These are phyloP conservation scores for Drosophila ficusphila DNA, from an alignment of 1,140 invertebrate species.

Conservation along the genomic window DNA sequence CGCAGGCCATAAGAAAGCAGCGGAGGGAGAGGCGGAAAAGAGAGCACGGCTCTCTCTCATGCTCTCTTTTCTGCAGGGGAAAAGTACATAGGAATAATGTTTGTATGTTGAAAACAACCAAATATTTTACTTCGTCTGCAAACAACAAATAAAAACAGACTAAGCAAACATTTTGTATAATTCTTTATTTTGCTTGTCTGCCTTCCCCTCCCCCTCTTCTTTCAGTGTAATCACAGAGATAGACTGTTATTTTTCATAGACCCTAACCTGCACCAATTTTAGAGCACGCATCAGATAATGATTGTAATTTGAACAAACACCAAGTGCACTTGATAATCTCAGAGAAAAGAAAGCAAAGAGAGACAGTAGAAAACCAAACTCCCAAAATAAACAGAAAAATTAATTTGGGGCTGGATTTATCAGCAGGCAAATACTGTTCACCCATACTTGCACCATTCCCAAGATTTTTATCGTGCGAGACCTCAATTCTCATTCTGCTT, in stretches of 20 bases:
- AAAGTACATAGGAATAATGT: background rate
- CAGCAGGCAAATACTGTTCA: background rate
- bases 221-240: no score
- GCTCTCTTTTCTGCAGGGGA: slow-evolving; percentile 14
- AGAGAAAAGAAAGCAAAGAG: slow-evolving; percentile 2
- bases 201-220: background rate
- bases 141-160: background rate
- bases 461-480: slow-evolving; percentile 4
- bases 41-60: slow-evolving; percentile 9
- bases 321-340: slow-evolving; percentile 60
- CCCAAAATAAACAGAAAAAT: slow-evolving; percentile 36
- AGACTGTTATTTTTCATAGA: slow-evolving; percentile 1
- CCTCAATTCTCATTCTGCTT: slow-evolving; percentile 38
- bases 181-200: background rate
- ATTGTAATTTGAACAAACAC: slow-evolving; percentile 3
- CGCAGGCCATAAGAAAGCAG: slow-evolving; percentile 61
- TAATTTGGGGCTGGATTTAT: slow-evolving; percentile 10
- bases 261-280: slow-evolving; percentile 74
- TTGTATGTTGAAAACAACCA: background rate
- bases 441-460: slow-evolving; percentile 5
- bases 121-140: background rate
- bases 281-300: slow-evolving; percentile 26
- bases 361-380: slow-evolving; percentile 10
- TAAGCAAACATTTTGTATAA: background rate
- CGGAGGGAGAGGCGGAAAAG: slow-evolving; percentile 5